Evolutionary conservation across 2,888 invertebrate genomes (phyloP).

Genomic region (Cinara cedri): DNA sequence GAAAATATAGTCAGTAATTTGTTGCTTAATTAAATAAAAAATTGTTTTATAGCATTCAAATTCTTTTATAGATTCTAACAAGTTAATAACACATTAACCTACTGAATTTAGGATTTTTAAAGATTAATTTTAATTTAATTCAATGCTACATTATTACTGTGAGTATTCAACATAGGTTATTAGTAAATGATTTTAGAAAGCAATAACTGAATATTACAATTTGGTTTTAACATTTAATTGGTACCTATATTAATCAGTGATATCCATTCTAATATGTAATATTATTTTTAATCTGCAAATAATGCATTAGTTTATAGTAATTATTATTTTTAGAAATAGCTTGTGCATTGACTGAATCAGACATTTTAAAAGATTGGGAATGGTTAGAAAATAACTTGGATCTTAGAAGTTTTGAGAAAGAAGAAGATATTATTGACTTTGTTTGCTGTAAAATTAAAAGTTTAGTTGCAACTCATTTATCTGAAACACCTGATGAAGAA

Average conservation of each 20-base stretch:
- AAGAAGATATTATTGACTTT: constrained; percentile 93
- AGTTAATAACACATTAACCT: too few species aligned
- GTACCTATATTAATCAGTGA: too few species aligned
- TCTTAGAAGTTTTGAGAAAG: constrained; percentile 87
- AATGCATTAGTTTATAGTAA: too few species aligned
- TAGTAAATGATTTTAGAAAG: too few species aligned
- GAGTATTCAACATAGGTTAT: background rate
- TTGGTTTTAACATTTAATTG: too few species aligned
- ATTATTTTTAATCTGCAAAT: too few species aligned
- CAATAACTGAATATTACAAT: too few species aligned
- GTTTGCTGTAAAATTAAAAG: constrained; percentile 95
- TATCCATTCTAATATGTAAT: too few species aligned
- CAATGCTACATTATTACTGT: background rate
- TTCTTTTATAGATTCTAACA: too few species aligned
- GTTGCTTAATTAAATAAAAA: too few species aligned
- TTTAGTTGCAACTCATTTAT: constrained; percentile 76
- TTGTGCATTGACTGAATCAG: constrained; percentile 82
- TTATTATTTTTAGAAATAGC: constrained; percentile 76
- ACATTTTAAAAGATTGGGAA: constrained; percentile 91
- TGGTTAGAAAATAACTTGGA: constrained; percentile 89
- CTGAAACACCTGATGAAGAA: constrained; percentile 51
- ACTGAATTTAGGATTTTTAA: background rate
- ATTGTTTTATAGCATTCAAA: too few species aligned
- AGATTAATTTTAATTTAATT: background rate
- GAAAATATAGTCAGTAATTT: too few species aligned